Conservation (phyloP, 2,113 vertebrate species). For the Colaptes auratus region DNA sequence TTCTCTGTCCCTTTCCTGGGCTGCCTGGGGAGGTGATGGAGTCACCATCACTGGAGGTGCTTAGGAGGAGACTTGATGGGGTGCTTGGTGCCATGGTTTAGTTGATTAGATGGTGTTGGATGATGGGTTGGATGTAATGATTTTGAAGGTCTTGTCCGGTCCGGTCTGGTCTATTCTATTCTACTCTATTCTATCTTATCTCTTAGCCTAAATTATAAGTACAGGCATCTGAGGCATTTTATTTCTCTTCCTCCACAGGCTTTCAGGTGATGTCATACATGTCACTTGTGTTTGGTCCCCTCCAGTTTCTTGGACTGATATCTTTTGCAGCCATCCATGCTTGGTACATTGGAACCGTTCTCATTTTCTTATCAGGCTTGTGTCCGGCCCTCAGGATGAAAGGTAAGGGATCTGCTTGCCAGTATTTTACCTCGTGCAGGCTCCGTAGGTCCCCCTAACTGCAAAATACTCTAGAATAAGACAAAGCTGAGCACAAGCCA, state of each 20-base stretch:
- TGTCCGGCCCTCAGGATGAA: not conserved
- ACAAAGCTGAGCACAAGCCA: not conserved
- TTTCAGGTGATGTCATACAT: not conserved
- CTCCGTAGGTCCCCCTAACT: not conserved
- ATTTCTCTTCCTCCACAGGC: not conserved
- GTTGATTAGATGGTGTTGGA: no score
- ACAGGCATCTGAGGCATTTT: not conserved
- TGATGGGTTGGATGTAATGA: no score
- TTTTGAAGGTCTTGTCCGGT: no score
- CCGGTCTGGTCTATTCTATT: no score
- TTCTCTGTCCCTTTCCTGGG: not conserved
- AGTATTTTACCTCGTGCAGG: not conserved
- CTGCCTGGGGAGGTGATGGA: no score
- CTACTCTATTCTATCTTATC: no score
- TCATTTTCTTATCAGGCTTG: not conserved
- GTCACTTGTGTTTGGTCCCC: not conserved
- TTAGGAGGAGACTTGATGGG: no score
- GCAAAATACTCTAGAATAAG: not conserved
- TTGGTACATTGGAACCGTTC: not conserved
- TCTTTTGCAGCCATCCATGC: not conserved
- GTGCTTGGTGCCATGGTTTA: no score
- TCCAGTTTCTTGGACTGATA: not conserved
- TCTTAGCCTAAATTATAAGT: not conserved
- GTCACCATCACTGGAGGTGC: no score
- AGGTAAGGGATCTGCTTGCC: not conserved